Conservation (phyloP, 1,140 invertebrate species). For the Spodoptera frugiperda region DNA sequence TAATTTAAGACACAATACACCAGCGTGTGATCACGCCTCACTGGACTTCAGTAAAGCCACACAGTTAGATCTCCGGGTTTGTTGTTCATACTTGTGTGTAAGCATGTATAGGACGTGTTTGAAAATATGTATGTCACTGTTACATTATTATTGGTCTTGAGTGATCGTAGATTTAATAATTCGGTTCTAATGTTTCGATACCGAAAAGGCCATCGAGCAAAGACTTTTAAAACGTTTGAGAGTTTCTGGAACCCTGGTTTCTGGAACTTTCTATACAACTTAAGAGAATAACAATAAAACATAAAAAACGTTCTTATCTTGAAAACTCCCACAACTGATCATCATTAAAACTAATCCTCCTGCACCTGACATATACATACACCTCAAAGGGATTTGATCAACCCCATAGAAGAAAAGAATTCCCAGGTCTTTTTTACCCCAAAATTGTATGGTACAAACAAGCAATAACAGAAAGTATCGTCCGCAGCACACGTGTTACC, state of each 20-base stretch:
- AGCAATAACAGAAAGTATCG: constrained; percentile 38
- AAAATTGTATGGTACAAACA: constrained; percentile 19
- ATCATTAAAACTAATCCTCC: neutral
- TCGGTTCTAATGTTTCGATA: too few species aligned
- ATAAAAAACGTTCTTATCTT: too few species aligned
- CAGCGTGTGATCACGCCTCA: constrained; percentile 1
- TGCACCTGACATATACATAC: neutral
- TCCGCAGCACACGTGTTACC: constrained; percentile 57
- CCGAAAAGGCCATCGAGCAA: too few species aligned
- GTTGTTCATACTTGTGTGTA: neutral
- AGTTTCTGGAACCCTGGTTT: too few species aligned
- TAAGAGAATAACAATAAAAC: too few species aligned
- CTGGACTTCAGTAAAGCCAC: constrained; percentile 11
- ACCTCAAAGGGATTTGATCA: neutral
- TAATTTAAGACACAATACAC: constrained; percentile 27
- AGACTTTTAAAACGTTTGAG: too few species aligned
- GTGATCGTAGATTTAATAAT: too few species aligned
- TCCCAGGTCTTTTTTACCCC: constrained; percentile 17
- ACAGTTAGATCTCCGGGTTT: constrained; percentile 15
- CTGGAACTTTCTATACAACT: too few species aligned
- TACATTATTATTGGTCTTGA: too few species aligned
- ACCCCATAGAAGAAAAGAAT: neutral
- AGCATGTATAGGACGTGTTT: neutral
- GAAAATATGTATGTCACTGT: too few species aligned
- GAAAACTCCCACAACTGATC: too few species aligned